A percentile compares a stretch with the other conserved stretches of the same genome.
Evolutionary conservation across 2,888 invertebrate species (phyloP).

Genomic region (Pyrocoelia pectoralis): DNA sequence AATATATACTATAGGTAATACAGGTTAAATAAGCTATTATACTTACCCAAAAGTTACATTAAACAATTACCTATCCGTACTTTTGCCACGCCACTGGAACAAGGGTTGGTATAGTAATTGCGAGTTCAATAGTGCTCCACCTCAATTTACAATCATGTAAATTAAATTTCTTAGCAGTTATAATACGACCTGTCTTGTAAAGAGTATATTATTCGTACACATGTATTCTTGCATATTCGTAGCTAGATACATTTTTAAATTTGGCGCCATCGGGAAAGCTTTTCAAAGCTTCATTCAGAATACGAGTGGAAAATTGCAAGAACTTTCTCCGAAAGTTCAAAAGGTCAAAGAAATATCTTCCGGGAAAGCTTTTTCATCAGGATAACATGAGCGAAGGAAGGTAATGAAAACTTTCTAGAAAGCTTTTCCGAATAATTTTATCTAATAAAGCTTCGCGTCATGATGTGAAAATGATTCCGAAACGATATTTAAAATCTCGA

Average conservation of each 20-base stretch:
- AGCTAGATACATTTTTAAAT: neutral
- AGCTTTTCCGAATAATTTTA: neutral
- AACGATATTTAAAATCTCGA: neutral
- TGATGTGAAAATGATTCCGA: no score
- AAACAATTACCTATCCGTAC: no score
- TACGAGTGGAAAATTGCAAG: neutral
- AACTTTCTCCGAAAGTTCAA: constrained; percentile 35
- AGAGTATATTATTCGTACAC: no score
- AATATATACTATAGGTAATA: no score
- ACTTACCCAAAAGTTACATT: no score
- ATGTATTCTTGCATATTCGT: no score
- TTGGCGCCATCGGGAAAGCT: constrained; percentile 9
- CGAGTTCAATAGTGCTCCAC: constrained; percentile 12
- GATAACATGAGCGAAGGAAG: constrained; percentile 27
- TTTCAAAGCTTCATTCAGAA: constrained; percentile 15
- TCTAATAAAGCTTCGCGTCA: neutral
- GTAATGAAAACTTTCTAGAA: constrained; percentile 15
- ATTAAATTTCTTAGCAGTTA: neutral
- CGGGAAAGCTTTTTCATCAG: constrained; percentile 40
- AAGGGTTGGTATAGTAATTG: constrained; percentile 6
- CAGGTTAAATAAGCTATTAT: no score
- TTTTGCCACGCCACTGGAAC: constrained; percentile 12
- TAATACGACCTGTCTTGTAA: neutral
- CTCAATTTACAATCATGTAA: constrained; percentile 18
- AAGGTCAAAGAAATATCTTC: constrained; percentile 44